Percentiles rank a stretch among this genome's conserved stretches.
Evolutionary conservation across 2,113 vertebrate genomes (phyloP).

Genomic region (Hippolais icterina): DNA sequence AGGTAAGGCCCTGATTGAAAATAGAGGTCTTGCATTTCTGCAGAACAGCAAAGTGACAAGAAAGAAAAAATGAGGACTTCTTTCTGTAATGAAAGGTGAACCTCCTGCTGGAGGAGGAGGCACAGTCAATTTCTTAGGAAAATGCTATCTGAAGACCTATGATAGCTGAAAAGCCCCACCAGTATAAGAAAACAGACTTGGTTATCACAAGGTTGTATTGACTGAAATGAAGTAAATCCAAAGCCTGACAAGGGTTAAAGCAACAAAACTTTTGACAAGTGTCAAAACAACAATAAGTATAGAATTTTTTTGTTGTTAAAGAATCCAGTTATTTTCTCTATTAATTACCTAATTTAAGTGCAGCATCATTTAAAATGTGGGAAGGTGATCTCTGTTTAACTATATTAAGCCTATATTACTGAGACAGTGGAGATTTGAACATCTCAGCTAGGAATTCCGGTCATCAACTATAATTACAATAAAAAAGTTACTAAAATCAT

Average conservation of each 20-base stretch:
- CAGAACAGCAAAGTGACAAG: not conserved
- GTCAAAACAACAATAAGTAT: not conserved
- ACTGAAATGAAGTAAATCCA: not conserved
- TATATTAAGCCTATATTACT: not conserved
- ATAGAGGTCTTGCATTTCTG: not conserved
- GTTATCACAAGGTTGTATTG: not conserved
- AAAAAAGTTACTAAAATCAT: not conserved
- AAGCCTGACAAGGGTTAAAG: not conserved
- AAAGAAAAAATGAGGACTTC: not conserved
- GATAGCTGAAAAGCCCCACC: not conserved
- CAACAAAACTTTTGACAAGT: not conserved
- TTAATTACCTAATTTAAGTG: not conserved
- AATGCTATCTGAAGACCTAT: not conserved
- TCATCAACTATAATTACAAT: not conserved
- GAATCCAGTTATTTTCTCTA: not conserved
- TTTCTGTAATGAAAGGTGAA: not conserved
- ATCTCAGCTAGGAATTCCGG: not conserved
- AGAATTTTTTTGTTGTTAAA: not conserved
- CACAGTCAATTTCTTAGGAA: not conserved
- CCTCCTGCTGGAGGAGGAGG: not conserved
- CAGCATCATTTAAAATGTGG: not conserved
- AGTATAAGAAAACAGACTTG: not conserved
- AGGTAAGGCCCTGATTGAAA: not conserved
- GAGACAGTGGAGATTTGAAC: not conserved
- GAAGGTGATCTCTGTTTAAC: not conserved